These are phyloP conservation scores for Caerostris darwini DNA, from an alignment of 1,140 invertebrate genomes.

Conservation along the genomic window DNA sequence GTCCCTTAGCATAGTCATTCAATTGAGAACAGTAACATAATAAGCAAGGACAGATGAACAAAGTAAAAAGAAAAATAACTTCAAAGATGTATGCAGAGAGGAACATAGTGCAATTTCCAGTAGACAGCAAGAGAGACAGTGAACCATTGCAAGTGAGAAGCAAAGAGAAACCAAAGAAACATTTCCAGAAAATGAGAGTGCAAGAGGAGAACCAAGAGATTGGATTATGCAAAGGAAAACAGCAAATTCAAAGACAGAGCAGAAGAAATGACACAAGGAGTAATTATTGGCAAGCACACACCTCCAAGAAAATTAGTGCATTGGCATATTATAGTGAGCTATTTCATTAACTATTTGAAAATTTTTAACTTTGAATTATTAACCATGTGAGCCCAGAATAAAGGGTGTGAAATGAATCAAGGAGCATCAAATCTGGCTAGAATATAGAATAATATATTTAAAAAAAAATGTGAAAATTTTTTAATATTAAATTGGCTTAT, in stretches of 20 bases:
- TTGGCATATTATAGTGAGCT: neutral
- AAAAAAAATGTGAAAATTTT: no score
- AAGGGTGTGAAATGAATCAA: no score
- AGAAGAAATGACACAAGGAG: neutral
- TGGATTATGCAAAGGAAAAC: neutral
- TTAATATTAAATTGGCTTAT: no score
- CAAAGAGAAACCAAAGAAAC: neutral
- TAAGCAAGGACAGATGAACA: neutral
- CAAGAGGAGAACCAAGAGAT: neutral
- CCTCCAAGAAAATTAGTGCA: conserved; percentile 60
- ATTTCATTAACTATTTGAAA: neutral
- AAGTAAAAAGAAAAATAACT: neutral
- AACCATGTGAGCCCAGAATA: no score
- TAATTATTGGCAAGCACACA: neutral
- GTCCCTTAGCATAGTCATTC: no score
- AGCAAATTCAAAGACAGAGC: neutral
- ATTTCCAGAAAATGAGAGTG: conserved; percentile 31
- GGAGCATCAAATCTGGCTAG: no score
- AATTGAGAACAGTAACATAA: no score
- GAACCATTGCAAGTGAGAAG: neutral
- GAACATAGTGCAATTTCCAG: neutral
- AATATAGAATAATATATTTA: no score
- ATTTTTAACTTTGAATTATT: no score
- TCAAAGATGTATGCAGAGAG: neutral
- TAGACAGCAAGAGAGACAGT: conserved; percentile 33